Base-by-base conservation (phyloP, 2,888 invertebrate species). In the Iselma pallidipennis region DNA sequence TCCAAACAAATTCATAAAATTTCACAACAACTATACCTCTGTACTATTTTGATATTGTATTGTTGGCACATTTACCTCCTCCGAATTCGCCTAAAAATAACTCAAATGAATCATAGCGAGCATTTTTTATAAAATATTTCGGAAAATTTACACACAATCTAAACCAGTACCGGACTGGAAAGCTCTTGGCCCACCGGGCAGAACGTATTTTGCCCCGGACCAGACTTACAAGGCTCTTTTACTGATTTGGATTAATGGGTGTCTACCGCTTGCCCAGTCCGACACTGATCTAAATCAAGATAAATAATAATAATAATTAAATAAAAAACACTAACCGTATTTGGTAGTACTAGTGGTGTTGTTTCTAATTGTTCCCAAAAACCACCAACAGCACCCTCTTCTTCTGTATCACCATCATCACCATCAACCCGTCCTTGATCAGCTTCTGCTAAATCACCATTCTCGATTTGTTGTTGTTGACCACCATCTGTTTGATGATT, bases 371-470 rank as follows among this genome's bases (percentile, higher is more conserved):
- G 37, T 52, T 74, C 74, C 57, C 78, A 63, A 42, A 78, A 65
- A 0, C 82, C 82, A 12, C 81, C 81, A n/a, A 81, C 81, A 1
- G 81, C 81, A 12, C 81, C 82, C 60, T 80, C 80, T 55, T 78
- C 79, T 49, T 75, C 75, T n/a, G 21, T 42, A 21, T 21, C 42
- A 16, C 67, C 66, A 37, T 77, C 77, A 19, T 77, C 78, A 49
- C 75, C 78, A 56, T 79, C 80, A 9, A 82, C 85, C 69, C 89
- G 85, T 55, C 89, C 89, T 79, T 92, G 92, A 82, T 92, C 92
- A 9, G 92, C 92, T 80, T 92, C 92, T 0, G 92, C 91, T 67
- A 92, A 81, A 75, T 92, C 92, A 25, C 88, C 91, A 76, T 92
- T 89, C 65, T 87, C 85, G 77, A 86, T 86, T 68, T 85, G 85